Base-by-base conservation (phyloP, 1,140 invertebrate species). In the Lepidurus arcticus region DNA sequence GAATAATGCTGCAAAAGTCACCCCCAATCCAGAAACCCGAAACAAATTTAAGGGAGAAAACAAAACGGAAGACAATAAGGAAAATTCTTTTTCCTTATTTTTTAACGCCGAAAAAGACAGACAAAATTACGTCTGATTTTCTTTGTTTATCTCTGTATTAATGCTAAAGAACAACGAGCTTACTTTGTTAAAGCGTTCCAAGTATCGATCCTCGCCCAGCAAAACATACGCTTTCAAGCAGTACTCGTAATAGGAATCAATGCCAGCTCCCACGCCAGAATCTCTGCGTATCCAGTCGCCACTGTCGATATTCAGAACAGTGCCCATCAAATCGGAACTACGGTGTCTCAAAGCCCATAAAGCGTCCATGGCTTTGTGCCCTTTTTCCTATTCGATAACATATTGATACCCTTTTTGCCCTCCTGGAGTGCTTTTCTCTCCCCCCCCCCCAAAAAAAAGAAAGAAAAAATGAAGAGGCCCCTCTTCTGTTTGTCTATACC, bases 161-260 rank as follows among this genome's bases (percentile, higher is more conserved):
- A 13, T 21, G 16, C 21, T 16, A 7, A 13, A 34, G 44, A 10
- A 45, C 13, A 2, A 7, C n/a, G 34, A 65, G n/a, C 81, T 82
- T 79, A 88, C 88, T 84, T 92, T 92, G 84, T 97, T 97, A 85
- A 98, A 98, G 78, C 96, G 87, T 34, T 93, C 91, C 79, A 98
- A 86, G 86, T 98, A 98, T 81, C 92, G 92, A 83, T 91, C 95
- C 88, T 90, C 97, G 84, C 86, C 96, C 16, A 90, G 82, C 42
- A 91, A 82, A 78, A 91, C 87, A 80, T 91, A 91, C 2, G 96
- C 96, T 86, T 99, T 99, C 21, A 99, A 88, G 81, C 95, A 94
- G 85, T 99, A 99, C 85, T 99, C 97, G 85, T 98, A 99, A 85
- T 99, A 99, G 0, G 96, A 98, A 85, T 99, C 97, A 81, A 98